These are phyloP conservation scores for Lepidurus apus DNA, from an alignment of 1,140 invertebrate genomes.

Conservation along the genomic window DNA sequence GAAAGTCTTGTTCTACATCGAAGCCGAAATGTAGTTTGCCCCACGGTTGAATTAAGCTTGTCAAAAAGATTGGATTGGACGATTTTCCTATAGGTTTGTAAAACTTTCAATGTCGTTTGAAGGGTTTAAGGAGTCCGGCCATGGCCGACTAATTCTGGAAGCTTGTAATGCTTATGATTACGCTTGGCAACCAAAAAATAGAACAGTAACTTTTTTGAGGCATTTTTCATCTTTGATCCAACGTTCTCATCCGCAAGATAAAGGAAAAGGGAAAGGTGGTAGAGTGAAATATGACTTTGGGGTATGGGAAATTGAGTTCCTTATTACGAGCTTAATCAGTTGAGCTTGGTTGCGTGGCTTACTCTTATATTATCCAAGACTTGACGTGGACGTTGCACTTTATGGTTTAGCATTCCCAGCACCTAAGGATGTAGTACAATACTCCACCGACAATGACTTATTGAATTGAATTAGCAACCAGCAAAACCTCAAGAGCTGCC, in stretches of 20 bases:
- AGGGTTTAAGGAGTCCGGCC: too few species aligned
- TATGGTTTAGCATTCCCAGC: conserved; percentile 14
- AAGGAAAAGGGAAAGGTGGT: background rate
- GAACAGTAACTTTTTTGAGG: background rate
- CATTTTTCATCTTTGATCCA: too few species aligned
- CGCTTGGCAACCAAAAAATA: background rate
- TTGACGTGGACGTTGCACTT: conserved; percentile 7
- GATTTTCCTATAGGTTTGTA: too few species aligned
- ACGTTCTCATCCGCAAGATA: background rate
- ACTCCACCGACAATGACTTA: too few species aligned
- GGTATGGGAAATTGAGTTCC: background rate
- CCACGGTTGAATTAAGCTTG: too few species aligned
- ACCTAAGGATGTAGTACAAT: background rate
- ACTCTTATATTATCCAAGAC: background rate
- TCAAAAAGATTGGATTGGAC: too few species aligned
- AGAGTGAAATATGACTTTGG: conserved; percentile 1
- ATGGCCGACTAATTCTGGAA: background rate
- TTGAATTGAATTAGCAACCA: too few species aligned
- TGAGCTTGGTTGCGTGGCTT: background rate
- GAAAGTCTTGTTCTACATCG: too few species aligned
- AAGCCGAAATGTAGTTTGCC: too few species aligned
- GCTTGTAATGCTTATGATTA: background rate
- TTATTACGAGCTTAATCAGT: conserved; percentile 13
- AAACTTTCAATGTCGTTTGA: too few species aligned
- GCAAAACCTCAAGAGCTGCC: too few species aligned